A percentile compares a stretch with the other conserved stretches of the same genome.
Evolutionary conservation across 2,113 vertebrate species (phyloP).

Genomic region (Poeciliopsis occidentalis): DNA sequence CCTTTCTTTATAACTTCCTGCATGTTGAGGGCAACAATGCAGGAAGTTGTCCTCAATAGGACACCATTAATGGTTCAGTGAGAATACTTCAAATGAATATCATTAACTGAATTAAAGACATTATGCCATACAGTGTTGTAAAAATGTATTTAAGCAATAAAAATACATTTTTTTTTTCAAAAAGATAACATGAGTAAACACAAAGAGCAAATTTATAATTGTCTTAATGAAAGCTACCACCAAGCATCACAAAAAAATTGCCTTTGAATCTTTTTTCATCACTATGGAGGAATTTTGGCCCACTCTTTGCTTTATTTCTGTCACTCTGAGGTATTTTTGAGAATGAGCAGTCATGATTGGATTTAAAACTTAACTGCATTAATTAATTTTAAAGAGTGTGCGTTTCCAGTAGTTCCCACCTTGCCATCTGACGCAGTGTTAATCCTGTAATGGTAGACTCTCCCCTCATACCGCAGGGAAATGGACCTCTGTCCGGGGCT

Average conservation of each 20-base stretch:
- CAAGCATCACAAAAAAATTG: too few species aligned
- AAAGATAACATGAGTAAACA: too few species aligned
- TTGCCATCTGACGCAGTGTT: conserved; percentile 97
- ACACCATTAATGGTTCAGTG: too few species aligned
- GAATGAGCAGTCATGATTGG: background rate
- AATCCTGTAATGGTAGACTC: conserved; percentile 99
- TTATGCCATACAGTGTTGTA: too few species aligned
- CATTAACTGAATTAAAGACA: too few species aligned
- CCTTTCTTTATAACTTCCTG: background rate
- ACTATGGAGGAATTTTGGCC: background rate
- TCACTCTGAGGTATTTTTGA: background rate
- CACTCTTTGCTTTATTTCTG: background rate
- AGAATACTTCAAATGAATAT: background rate
- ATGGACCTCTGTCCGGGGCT: conserved; percentile 98
- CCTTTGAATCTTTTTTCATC: too few species aligned
- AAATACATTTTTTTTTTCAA: background rate
- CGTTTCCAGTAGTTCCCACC: conserved; percentile 73
- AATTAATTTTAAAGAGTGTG: background rate
- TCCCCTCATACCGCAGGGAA: conserved; percentile 95
- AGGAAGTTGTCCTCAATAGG: too few species aligned
- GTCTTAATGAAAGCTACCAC: too few species aligned
- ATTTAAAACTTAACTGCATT: background rate
- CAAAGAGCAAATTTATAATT: too few species aligned
- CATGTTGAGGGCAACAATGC: background rate
- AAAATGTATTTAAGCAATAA: background rate